A percentile compares a stretch with the other conserved stretches of the same genome.
Conservation (phyloP, 53 echinoderm and acorn worm species). For the Mesocentrotus franciscanus region DNA sequence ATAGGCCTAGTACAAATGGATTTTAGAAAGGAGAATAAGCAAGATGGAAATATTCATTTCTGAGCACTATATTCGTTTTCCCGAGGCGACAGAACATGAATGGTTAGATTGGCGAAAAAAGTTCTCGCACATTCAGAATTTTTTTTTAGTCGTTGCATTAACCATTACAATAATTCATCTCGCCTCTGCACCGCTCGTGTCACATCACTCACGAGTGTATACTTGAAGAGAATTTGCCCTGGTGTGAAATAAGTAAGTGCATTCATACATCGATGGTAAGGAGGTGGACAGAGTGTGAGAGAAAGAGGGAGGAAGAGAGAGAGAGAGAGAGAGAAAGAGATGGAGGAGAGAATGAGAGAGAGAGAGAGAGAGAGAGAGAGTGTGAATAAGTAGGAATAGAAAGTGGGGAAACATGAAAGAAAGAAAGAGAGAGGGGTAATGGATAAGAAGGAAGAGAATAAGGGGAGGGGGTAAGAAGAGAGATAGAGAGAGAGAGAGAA, state of each 20-base stretch:
- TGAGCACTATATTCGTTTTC: background rate
- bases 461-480: background rate
- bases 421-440: background rate
- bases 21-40: background rate
- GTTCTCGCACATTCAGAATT: background rate
- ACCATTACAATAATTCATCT: conserved; percentile 13
- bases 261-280: background rate
- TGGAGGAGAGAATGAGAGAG: no score
- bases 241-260: background rate
- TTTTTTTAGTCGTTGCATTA: background rate
- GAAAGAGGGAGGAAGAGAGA: background rate
- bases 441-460: background rate
- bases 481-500: background rate
- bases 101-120: background rate
- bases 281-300: background rate
- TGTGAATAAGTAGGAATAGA: no score
- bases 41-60: background rate
- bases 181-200: background rate
- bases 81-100: background rate
- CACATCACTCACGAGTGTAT: background rate
- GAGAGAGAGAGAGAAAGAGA: background rate
- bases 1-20: background rate
- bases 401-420: background rate
- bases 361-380: background rate
- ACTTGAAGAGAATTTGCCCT: background rate